phyloP scores from a whole-genome alignment of 2,113 vertebrate species.

The Stegastes partitus region DNA sequence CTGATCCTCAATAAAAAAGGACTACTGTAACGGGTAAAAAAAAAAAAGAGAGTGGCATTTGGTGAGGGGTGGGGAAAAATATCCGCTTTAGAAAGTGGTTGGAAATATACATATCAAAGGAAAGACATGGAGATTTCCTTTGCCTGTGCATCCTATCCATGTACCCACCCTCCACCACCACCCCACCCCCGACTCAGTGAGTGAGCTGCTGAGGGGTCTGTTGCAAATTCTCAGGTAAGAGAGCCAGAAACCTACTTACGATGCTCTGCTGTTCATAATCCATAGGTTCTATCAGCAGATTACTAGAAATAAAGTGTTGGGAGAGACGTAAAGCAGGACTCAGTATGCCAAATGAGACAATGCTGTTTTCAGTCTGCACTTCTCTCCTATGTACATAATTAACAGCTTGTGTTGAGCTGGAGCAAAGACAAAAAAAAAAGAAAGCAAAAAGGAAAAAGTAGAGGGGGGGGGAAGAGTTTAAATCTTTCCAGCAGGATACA shows the following conservation, averaged over 20 bases:
- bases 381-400: conserved; percentile 65
- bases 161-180: conserved; percentile 47
- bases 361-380: conserved; percentile 70
- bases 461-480: conserved; percentile 42
- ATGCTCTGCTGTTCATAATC: conserved; percentile 80
- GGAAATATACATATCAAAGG: conserved; percentile 86
- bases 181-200: conserved; percentile 16
- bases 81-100: conserved; percentile 83
- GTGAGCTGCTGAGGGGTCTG: conserved; percentile 69
- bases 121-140: conserved; percentile 81
- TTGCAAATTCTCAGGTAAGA: conserved; percentile 81
- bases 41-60: conserved; percentile 69
- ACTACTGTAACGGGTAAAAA: conserved; percentile 72
- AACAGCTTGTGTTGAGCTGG: conserved; percentile 56
- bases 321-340: conserved; percentile 78
- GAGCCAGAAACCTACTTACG: conserved; percentile 82
- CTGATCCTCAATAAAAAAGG: conserved; percentile 79
- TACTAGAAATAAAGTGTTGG: conserved; percentile 81
- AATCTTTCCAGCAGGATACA: conserved; percentile 48
- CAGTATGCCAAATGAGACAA: conserved; percentile 80
- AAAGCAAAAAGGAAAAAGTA: conserved; percentile 45
- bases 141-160: conserved; percentile 74
- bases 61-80: conserved; percentile 66
- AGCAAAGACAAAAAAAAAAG: conserved; percentile 54
- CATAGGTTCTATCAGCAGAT: conserved; percentile 85